Evolutionary conservation across 1,140 invertebrate species (phyloP), one percentile per base, ranked within the genome.

Genomic region (Whitmania pigra): DNA sequence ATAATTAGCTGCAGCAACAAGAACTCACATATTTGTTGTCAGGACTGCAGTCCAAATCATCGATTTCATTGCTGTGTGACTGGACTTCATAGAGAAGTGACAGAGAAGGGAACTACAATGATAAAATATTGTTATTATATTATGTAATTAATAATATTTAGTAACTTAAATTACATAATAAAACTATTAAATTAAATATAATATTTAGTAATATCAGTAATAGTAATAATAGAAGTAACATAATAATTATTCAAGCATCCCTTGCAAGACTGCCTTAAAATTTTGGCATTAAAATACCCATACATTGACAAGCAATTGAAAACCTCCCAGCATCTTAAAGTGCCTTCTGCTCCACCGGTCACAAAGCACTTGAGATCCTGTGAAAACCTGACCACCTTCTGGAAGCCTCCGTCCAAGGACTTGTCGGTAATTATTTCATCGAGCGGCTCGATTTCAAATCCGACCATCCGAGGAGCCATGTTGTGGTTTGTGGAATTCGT

Each of bases 301-400:
- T 67, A 25, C 9, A 43, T 22, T n/a, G 54, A 36, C 31, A 69
- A 74, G 31, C 29, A 27, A 69, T 74, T 15, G 31, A 54, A 31
- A 54, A 84, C 81, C 78, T 88, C 87, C 94, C 94, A 98, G 5
- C 95, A 78, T 75, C 93, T 85, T 25, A 97, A 80, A 77, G 87
- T 85, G 15, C 92, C 91, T 84, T 97, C 93, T 3, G 89, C 88
- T 36, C 94, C 93, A 73, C 91, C 94, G 9, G 93, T 97, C 0
- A 88, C 90, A 86, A 97, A 88, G 0, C 91, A 76, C 77, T 87
- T 88, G 18, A 89, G 87, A 79, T 81, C 87, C 43, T 85, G 84
- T 71, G 88, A 89, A 76, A 95, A 88, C 71, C 89, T 85, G 27
- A 94, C 90, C 55, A 93, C 89, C 79, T 93, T 88, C 80, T 94